Conservation (phyloP, 2,888 invertebrate genomes). For the Desoria tigrina region DNA sequence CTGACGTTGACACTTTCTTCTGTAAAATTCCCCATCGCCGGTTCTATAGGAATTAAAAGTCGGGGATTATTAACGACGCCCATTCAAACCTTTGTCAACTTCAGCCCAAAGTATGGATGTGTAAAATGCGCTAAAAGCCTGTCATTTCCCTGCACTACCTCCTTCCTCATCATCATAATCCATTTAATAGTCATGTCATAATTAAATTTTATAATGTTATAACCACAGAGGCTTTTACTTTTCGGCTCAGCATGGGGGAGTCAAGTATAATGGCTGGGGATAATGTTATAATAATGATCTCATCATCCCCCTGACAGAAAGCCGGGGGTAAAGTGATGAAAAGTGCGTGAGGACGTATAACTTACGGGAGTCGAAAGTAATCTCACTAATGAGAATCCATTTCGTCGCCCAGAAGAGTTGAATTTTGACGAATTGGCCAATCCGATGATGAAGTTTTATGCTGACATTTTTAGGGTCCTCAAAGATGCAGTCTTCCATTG, state of each 20-base stretch:
- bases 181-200: too few relatives aligned
- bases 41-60: conserved; percentile 21
- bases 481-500: conserved; percentile 73
- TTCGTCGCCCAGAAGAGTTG: conserved; percentile 75
- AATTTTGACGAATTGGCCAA: conserved; percentile 77
- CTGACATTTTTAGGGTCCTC: conserved; percentile 79
- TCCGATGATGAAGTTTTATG: conserved; percentile 76
- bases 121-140: too few relatives aligned
- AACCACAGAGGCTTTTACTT: not conserved
- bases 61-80: not conserved
- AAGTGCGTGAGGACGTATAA: conserved; percentile 31
- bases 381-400: conserved; percentile 89
- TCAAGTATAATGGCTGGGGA: not conserved
- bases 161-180: too few relatives aligned
- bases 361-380: conserved; percentile 79
- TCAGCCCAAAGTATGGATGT: not conserved
- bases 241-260: not conserved
- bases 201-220: too few relatives aligned
- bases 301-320: too few relatives aligned
- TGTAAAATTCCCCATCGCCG: conserved; percentile 42
- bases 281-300: not conserved
- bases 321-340: not conserved
- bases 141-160: too few relatives aligned
- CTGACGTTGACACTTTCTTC: conserved; percentile 26
- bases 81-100: not conserved